Conservation (phyloP, 53 echinoderm and acorn worm species). For the Antedon mediterranea region DNA sequence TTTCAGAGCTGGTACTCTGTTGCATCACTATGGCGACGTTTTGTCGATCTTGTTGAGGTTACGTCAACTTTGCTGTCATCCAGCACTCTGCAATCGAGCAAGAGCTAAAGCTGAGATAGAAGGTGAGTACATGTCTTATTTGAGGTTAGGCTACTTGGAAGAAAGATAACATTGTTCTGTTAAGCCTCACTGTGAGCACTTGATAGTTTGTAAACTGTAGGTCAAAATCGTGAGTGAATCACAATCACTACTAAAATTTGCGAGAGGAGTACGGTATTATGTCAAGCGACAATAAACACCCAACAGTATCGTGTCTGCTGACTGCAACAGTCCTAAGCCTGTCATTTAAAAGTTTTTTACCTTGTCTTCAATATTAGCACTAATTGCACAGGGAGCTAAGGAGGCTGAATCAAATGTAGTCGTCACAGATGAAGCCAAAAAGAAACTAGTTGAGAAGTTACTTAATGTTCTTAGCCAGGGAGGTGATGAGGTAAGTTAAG, state of each 20-base stretch:
- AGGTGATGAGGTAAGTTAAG: conserved; percentile 63
- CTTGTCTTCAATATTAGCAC: background rate
- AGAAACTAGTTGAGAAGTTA: conserved; percentile 52
- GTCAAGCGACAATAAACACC: too few species aligned
- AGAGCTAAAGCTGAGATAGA: conserved; percentile 9
- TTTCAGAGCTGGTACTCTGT: conserved; percentile 39
- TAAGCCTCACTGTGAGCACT: too few species aligned
- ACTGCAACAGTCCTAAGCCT: too few species aligned
- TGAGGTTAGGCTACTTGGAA: too few species aligned
- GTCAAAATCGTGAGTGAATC: too few species aligned
- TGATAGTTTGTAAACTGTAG: too few species aligned
- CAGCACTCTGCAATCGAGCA: conserved; percentile 43
- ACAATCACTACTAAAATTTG: too few species aligned
- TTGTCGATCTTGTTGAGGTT: conserved; percentile 71
- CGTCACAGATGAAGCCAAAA: conserved; percentile 42
- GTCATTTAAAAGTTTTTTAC: too few species aligned
- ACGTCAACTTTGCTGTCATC: conserved; percentile 87
- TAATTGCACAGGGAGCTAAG: background rate
- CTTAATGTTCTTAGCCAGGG: conserved; percentile 79
- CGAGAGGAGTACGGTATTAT: too few species aligned
- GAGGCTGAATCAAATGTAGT: background rate
- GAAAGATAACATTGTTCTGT: too few species aligned
- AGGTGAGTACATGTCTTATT: conserved; percentile 7
- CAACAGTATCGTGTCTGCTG: too few species aligned
- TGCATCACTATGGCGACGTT: conserved; percentile 68